Evolutionary conservation across 2,113 vertebrate species (phyloP).

Genomic region (Taxidea taxus): DNA sequence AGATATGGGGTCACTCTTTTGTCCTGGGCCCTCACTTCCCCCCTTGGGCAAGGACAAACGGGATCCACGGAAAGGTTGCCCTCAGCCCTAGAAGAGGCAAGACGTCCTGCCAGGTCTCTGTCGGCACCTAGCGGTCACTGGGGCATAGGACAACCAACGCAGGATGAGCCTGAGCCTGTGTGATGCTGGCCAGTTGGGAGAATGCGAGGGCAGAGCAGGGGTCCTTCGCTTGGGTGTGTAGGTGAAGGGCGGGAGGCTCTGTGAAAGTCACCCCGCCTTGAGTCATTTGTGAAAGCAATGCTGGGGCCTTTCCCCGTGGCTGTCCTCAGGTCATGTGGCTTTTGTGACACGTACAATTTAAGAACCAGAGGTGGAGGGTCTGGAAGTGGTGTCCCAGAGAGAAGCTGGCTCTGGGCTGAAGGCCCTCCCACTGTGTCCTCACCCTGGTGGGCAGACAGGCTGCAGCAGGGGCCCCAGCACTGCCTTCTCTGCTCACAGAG

Average conservation of each 20-base stretch:
- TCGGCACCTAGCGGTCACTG: not conserved
- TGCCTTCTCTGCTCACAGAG: not conserved
- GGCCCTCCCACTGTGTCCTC: not conserved
- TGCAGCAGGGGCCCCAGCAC: not conserved
- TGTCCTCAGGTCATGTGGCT: not conserved
- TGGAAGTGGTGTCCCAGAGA: not conserved
- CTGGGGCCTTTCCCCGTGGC: not conserved
- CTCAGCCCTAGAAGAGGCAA: not conserved
- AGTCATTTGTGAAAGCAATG: not conserved
- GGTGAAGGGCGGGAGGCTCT: too few relatives aligned
- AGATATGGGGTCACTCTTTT: not conserved
- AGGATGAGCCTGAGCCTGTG: fast-evolving
- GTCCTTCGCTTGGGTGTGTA: not conserved
- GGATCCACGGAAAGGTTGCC: not conserved
- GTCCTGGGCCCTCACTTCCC: not conserved
- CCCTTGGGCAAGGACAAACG: too few relatives aligned
- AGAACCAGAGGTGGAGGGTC: not conserved
- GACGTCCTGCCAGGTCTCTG: not conserved
- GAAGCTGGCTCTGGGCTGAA: not conserved
- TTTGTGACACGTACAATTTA: not conserved
- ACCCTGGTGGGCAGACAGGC: not conserved
- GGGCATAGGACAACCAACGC: not conserved
- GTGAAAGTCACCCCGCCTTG: not conserved
- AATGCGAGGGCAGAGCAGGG: not conserved
- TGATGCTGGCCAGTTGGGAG: not conserved